These are phyloP conservation scores for Sebastes miniatus DNA, from an alignment of 2,797 vertebrate genomes.

Conservation along the genomic window DNA sequence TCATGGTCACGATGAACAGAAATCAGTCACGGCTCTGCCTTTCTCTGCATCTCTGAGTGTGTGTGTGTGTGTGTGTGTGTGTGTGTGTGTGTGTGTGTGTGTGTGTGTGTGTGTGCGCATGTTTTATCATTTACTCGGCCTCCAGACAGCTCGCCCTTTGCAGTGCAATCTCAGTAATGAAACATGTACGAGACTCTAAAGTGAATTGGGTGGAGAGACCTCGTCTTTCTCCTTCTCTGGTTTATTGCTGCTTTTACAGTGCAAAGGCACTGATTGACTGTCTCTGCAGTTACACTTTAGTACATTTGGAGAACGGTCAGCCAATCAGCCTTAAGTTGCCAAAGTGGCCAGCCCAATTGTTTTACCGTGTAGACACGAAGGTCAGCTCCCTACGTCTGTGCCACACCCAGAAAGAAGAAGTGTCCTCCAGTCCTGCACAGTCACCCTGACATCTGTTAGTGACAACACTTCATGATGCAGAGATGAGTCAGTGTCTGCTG, in stretches of 20 bases:
- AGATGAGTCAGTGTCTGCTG: constrained; percentile 56
- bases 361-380: constrained; percentile 16
- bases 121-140: constrained; percentile 26
- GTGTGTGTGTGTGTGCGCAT: neutral
- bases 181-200: constrained; percentile 46
- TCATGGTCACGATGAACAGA: constrained; percentile 31
- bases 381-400: constrained; percentile 9
- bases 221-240: constrained; percentile 21
- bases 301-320: constrained; percentile 31
- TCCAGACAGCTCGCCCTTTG: constrained; percentile 43
- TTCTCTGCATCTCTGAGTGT: constrained; percentile 6
- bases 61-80: constrained; percentile 6
- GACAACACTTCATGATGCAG: constrained; percentile 36
- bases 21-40: constrained; percentile 12
- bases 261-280: constrained; percentile 36
- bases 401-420: constrained; percentile 4
- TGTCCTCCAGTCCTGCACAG: neutral
- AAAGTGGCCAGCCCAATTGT: constrained; percentile 1
- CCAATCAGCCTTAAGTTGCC: neutral
- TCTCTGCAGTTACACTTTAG: constrained; percentile 37
- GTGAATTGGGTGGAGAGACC: constrained; percentile 58
- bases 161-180: constrained; percentile 74
- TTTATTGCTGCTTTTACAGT: constrained; percentile 49
- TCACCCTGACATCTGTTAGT: constrained; percentile 20
- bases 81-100: constrained; percentile 5